Base-by-base conservation (phyloP, 2,113 vertebrate species). In the Hemiprocne comata region DNA sequence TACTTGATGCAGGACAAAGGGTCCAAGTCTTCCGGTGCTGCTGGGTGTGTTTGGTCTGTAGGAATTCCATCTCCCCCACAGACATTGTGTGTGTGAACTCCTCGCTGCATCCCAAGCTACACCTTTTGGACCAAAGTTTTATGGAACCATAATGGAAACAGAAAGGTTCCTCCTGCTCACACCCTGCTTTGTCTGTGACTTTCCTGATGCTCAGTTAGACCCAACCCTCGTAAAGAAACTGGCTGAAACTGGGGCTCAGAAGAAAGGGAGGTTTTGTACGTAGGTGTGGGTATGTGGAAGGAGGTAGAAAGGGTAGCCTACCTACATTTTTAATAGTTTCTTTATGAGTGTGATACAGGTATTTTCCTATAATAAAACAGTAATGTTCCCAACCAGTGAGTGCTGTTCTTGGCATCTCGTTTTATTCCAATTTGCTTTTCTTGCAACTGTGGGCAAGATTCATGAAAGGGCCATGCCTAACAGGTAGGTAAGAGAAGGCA, bases 331-430 rank as follows among this genome's bases (percentile, higher is more conserved):
- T 62, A 87, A 83, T 95, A 74, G 73, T 71, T 95, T 53, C 80
- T 96, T 81, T 96, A 93, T 42, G 65, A 96, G 88, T 58, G 88
- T 92, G 93, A 93, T 95, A 64, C 91, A 95, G 96, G 75, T 84
- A 79, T 97, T 97, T 97, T 96, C 95, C 95, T 95, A 93, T 66
- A 90, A 91, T 86, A 93, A 97, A 97, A 92, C 74, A 81, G 75
- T 17, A 91, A 95, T 76, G 92, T 95, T 94, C 92, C 85, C 91
- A 54, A 87, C 84, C 85, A 82, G 57, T 89, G 40, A 80, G 72
- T 92, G 93, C 85, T 95, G 67, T 93, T 96, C 96, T 96, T 96
- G 94, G 85, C 92, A 93, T 87, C 65, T 66, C 64, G 16, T 44
- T 95, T 95, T 94, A 80, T 86, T 96, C 95, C 86, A 60, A 80